Base-by-base conservation (phyloP, 2,797 vertebrate species). In the Balearica regulorum region DNA sequence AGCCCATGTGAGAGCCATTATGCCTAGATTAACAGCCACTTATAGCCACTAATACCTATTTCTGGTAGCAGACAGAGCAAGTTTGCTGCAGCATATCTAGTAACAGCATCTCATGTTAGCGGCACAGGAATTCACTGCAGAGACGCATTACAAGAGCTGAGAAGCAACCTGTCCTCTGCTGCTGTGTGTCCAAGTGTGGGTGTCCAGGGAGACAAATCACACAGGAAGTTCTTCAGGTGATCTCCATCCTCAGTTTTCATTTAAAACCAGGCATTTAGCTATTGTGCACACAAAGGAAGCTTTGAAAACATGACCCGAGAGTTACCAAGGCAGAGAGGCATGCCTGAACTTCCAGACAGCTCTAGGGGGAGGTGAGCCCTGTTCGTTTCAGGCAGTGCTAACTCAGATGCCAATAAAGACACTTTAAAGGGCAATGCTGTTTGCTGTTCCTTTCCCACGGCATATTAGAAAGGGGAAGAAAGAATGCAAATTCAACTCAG, bases 241-340 rank as follows among this genome's bases (percentile, higher is more conserved):
- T 66, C 33, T 62, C 41, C 75, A 65, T 31, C 83, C 76, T 87
- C 65, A 83, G 60, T 37, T 81, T 76, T 65, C 46, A 39, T 48
- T 76, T n/a, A n/a, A 69, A 94, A 37, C 10, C 65, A 89, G 61
- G n/a, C n/a, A 57, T 41, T 60, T n/a, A 57, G 48, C 55, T 82
- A 54, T 4, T 33, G 70, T 25, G 81, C 70, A 54, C n/a, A 17
- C 0, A 18, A 89, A 89, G 90, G 44, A 73, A 84, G 66, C 77
- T 93, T 80, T 89, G 83, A 87, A 96, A 95, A 95, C 83, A 68
- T 65, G 90, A 96, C 81, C 93, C 61, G 57, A 94, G 92, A 90
- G 86, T 29, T 95, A 64, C 95, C 4, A 53, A 87, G 77, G 90
- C 96, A 96, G 78, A 76, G 76, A 82, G 49, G 70, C 46, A 28